phyloP scores from a whole-genome alignment of 1,140 invertebrate species.

The Heliothis virescens region DNA sequence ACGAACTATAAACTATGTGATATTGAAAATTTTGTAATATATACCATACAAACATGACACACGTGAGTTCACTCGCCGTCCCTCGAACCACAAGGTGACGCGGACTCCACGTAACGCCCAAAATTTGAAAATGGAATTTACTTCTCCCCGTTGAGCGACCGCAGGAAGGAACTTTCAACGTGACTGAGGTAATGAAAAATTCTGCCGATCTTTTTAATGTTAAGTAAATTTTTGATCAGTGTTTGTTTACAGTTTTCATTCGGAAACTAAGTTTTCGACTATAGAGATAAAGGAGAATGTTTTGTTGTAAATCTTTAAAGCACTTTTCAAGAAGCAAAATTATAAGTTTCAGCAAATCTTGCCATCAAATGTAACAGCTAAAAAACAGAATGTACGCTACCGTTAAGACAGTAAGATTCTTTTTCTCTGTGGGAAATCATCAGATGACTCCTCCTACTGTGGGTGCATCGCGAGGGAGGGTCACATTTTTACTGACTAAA shows the following conservation, averaged over 20 bases:
- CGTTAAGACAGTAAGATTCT: no score
- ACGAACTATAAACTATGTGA: slow-evolving; percentile 6
- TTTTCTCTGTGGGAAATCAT: no score
- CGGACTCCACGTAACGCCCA: slow-evolving; percentile 5
- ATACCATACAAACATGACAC: slow-evolving; percentile 10
- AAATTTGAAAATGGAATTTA: slow-evolving; percentile 42
- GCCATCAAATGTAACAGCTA: no score
- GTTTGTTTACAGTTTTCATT: slow-evolving; percentile 3
- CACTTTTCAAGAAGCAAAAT: no score
- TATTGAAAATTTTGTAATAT: slow-evolving; percentile 20
- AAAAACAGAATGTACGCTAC: no score
- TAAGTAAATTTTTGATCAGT: background rate
- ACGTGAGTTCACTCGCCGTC: slow-evolving; percentile 13
- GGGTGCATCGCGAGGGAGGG: no score
- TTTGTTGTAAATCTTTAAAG: no score
- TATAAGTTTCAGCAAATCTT: no score
- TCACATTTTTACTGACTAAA: no score
- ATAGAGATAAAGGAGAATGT: no score
- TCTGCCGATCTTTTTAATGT: slow-evolving; percentile 3
- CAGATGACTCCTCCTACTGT: no score
- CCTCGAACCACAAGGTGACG: slow-evolving; percentile 29
- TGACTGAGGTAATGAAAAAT: slow-evolving; percentile 19
- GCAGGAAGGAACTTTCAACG: slow-evolving; percentile 21
- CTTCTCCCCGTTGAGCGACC: slow-evolving; percentile 6
- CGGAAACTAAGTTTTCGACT: background rate